Base-by-base conservation (phyloP, 2,888 invertebrate genomes). In the Harpalus rubripes region DNA sequence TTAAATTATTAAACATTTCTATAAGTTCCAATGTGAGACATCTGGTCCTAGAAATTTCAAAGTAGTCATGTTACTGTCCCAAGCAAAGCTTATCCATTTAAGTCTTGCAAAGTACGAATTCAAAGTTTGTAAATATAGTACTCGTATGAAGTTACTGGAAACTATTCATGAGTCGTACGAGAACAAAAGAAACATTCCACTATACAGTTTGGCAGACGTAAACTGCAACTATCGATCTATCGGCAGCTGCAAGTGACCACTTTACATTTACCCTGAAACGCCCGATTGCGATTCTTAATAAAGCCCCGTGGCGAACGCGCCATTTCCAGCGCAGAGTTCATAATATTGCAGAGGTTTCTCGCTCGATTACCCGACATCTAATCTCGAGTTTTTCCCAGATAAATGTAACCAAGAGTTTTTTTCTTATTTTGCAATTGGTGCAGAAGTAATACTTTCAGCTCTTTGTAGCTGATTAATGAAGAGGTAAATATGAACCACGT, bases 311-410 rank as follows among this genome's bases (percentile, higher is more conserved):
- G 22, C 22, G 3, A 22, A 3, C 22, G 32, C 32, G 32, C 32
- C 32, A 5, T 32, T 32, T 6, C 32, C 32, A 32, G 32, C 32
- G 0, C 32, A 32, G 32, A 32, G 32, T 32, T 32, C 32, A 32
- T 32, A 32, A 32, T 74, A 74, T 74, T 74, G 72, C 72, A 18
- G 72, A 52, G 72, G 44, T 74, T 74, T 74, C 44, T 44, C 72
- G 72, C 72, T 74, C 72, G 72, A 74, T 74, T 74, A 52, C 41
- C 44, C 7, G 16, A n/a, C 72, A 44, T 44, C 72, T 74, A 74
- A 74, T 74, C 72, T 44, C 8, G 72, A 74, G 18, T 44, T 74
- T 72, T 41, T 68, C 32, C 39, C 15, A 16, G 18, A 8, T 74
- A 74, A 52, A 41, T 74, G 72, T 74, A 74, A 18, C 72, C 72